phyloP scores from a whole-genome alignment of 2,113 vertebrate genomes.

The Dunckerocampus dactyliophorus region DNA sequence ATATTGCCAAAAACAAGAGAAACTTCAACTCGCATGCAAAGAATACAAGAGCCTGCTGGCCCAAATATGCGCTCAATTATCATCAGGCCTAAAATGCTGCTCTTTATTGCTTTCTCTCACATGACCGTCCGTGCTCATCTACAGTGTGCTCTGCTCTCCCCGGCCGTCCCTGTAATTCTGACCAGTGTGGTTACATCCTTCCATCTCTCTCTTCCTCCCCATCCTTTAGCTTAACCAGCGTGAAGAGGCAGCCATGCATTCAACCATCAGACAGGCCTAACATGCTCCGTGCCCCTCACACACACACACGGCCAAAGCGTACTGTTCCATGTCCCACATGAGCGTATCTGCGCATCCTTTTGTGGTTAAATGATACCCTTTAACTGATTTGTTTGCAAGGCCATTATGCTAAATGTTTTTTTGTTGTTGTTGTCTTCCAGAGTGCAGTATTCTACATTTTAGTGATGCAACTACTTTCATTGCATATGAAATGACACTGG shows the following conservation, averaged over 20 bases:
- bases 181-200: constrained; percentile 60
- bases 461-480: not conserved
- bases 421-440: not conserved
- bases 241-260: constrained; percentile 71
- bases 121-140: constrained; percentile 49
- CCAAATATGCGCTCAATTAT: constrained; percentile 72
- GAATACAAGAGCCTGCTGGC: constrained; percentile 31
- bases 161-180: constrained; percentile 58
- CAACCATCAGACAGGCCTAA: constrained; percentile 72
- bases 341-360: constrained; percentile 37
- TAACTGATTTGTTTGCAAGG: constrained; percentile 33
- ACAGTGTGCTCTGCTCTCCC: constrained; percentile 49
- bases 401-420: constrained; percentile 10
- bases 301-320: constrained; percentile 33
- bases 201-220: constrained; percentile 47
- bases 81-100: constrained; percentile 68
- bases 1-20: constrained; percentile 22
- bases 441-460: not conserved
- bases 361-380: constrained; percentile 42
- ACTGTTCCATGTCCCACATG: constrained; percentile 34
- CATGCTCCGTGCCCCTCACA: constrained; percentile 38
- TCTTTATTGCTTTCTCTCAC: constrained; percentile 65
- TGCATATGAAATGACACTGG: no score
- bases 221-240: constrained; percentile 66
- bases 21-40: constrained; percentile 27